Evolutionary conservation across 2,888 invertebrate species (phyloP).

Genomic region (Automeris io): DNA sequence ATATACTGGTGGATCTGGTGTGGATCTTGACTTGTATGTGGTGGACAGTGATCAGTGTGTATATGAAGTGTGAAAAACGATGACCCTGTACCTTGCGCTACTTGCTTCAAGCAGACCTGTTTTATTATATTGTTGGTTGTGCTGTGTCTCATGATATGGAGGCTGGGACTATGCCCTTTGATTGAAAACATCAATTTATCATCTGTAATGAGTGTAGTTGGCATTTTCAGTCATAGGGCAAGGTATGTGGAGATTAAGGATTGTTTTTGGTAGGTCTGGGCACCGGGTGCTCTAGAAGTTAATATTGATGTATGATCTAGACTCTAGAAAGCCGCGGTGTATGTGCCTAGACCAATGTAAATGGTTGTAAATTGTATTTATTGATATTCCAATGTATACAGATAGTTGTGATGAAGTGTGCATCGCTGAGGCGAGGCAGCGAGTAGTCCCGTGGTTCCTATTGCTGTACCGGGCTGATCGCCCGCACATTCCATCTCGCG

Average conservation of each 20-base stretch:
- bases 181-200: conserved; percentile 21
- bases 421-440: conserved; percentile 47
- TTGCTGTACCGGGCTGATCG: conserved; percentile 42
- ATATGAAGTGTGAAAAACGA: conserved; percentile 48
- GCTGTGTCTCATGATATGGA: conserved; percentile 45
- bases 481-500: conserved; percentile 69
- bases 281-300: conserved; percentile 37
- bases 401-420: conserved; percentile 63
- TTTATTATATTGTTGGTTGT: conserved; percentile 62
- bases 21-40: conserved; percentile 46
- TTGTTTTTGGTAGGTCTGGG: conserved; percentile 19
- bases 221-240: conserved; percentile 22
- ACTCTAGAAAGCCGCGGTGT: conserved; percentile 26
- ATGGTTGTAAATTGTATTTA: conserved; percentile 70
- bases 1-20: conserved; percentile 53
- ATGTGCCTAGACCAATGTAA: conserved; percentile 48
- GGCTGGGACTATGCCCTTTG: conserved; percentile 28
- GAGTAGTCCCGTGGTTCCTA: conserved; percentile 59
- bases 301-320: conserved; percentile 47
- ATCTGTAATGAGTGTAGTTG: conserved; percentile 19
- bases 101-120: conserved; percentile 64
- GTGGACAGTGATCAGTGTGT: conserved; percentile 55
- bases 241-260: conserved; percentile 22
- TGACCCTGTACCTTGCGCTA: conserved; percentile 60
- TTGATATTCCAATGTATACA: conserved; percentile 61